Percentiles rank a stretch among this genome's conserved stretches.
phyloP scores from a whole-genome alignment of 1,140 invertebrate species.

The Platyura marginata region DNA sequence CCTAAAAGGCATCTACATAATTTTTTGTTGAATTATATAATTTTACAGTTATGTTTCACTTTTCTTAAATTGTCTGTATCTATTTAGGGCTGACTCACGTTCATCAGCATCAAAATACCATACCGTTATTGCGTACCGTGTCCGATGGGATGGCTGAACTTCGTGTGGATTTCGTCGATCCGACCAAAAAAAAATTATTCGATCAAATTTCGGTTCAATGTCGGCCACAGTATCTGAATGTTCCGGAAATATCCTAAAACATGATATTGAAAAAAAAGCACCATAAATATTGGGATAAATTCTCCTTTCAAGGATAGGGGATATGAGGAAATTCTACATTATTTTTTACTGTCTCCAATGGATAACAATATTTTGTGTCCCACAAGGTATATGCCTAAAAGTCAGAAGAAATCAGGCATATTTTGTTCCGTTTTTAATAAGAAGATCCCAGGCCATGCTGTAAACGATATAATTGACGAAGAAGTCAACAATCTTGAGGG shows the following conservation, averaged over 20 bases:
- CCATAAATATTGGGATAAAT: neutral
- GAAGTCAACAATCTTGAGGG: too few relatives aligned
- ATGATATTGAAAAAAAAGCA: slow-evolving; percentile 1
- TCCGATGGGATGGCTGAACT: slow-evolving; percentile 76
- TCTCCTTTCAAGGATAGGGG: neutral
- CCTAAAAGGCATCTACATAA: too few relatives aligned
- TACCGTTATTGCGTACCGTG: slow-evolving; percentile 82
- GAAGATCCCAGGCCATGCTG: too few relatives aligned
- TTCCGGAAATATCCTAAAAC: slow-evolving; percentile 84
- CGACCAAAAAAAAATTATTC: slow-evolving; percentile 95
- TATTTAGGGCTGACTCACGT: slow-evolving; percentile 47
- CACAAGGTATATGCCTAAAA: too few relatives aligned
- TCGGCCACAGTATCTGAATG: slow-evolving; percentile 66
- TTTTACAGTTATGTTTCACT: slow-evolving; percentile 4
- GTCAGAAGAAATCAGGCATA: too few relatives aligned
- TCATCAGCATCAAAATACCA: slow-evolving; percentile 90
- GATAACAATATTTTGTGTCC: too few relatives aligned
- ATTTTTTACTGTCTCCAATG: too few relatives aligned
- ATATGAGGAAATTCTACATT: neutral
- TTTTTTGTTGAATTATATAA: too few relatives aligned
- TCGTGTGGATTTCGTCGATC: slow-evolving; percentile 92
- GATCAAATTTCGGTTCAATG: slow-evolving; percentile 83
- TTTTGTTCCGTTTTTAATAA: too few relatives aligned
- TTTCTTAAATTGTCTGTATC: slow-evolving; percentile 14
- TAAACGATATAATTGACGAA: too few relatives aligned